Base-by-base conservation (phyloP, 2,888 invertebrate genomes). In the Cepaea hortensis region DNA sequence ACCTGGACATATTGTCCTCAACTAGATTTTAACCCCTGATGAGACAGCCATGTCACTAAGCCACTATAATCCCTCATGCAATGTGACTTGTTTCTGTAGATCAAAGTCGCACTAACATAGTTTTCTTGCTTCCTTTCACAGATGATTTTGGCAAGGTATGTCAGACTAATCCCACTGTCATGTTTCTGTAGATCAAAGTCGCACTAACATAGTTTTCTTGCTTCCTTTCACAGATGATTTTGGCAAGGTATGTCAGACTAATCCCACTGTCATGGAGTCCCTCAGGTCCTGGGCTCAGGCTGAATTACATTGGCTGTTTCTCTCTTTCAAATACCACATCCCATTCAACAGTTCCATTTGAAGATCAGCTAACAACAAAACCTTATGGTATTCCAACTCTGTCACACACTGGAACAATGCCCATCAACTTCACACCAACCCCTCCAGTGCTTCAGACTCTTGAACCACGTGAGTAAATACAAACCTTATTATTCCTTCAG, bases 241-340 rank as follows among this genome's bases (percentile, higher is more conserved):
- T 65, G n/a, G 91, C 91, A 11, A 91, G 91, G 73, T 91, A 90
- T 87, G 90, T 92, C 75, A 90, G 91, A 18, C 87, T 93, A 15
- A 89, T 90, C 50, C 92, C 92, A 11, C 82, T 89, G 1, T 88
- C 88, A 9, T 91, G 90, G 90, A 86, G 90, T 35, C 88, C 90
- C 3, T 85, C 85, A 3, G 90, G 90, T 23, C 87, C 90, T 48
- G 91, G 90, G 6, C 85, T 92, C 65, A 87, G 92, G n/a, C 87
- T 91, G 75, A 91, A 92, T 84, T 88, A 92, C 68, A 87, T 92
- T 11, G 91, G 91, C 46, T 93, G 92, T 87, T 89, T 90, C 77
- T 87, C 83, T n/a, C 89, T 89, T 15, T 85, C 90, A 20, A 81
- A 86, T 65, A 46, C 87, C n/a, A 70, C 72, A 35, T 75, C 82